phyloP scores from a whole-genome alignment of 2,888 invertebrate genomes.

The Hypomecis atomaria region DNA sequence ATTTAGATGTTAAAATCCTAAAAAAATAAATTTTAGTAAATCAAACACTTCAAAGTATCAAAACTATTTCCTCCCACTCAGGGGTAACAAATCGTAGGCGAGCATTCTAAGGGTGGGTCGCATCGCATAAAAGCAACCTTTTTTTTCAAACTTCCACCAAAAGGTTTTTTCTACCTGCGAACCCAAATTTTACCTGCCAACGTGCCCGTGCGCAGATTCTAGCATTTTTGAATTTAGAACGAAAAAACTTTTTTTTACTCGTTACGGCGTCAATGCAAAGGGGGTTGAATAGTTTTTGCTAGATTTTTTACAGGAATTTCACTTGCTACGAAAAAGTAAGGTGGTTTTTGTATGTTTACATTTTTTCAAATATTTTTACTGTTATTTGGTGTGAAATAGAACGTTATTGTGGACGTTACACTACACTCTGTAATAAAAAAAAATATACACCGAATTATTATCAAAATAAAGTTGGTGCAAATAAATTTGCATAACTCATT shows the following conservation, averaged over 20 bases:
- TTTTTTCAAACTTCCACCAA: slow-evolving; percentile 72
- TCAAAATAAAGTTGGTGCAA: too few relatives aligned
- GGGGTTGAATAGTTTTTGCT: slow-evolving; percentile 67
- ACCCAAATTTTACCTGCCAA: slow-evolving; percentile 75
- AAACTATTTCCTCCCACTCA: slow-evolving; percentile 41
- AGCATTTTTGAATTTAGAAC: slow-evolving; percentile 63
- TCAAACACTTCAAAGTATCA: slow-evolving; percentile 46
- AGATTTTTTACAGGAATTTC: slow-evolving; percentile 75
- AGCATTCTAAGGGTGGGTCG: slow-evolving; percentile 74
- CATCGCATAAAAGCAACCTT: slow-evolving; percentile 78
- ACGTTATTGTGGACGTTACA: neutral
- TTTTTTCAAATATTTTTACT: slow-evolving; percentile 44
- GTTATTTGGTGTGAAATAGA: slow-evolving; percentile 31
- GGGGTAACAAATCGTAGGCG: slow-evolving; percentile 72
- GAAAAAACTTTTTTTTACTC: slow-evolving; percentile 60
- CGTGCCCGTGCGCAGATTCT: slow-evolving; percentile 74
- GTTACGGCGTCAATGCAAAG: slow-evolving; percentile 53
- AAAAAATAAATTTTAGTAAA: too few relatives aligned
- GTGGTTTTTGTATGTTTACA: slow-evolving; percentile 73
- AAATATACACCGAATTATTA: too few relatives aligned
- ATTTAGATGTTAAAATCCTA: too few relatives aligned
- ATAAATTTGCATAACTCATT: too few relatives aligned
- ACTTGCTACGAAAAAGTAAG: slow-evolving; percentile 67
- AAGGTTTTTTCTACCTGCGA: slow-evolving; percentile 82
- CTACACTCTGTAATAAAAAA: too few relatives aligned